Percentiles rank a stretch among this genome's conserved stretches.
Conservation (phyloP, 1,140 invertebrate species). For the Brachionus manjavacas region DNA sequence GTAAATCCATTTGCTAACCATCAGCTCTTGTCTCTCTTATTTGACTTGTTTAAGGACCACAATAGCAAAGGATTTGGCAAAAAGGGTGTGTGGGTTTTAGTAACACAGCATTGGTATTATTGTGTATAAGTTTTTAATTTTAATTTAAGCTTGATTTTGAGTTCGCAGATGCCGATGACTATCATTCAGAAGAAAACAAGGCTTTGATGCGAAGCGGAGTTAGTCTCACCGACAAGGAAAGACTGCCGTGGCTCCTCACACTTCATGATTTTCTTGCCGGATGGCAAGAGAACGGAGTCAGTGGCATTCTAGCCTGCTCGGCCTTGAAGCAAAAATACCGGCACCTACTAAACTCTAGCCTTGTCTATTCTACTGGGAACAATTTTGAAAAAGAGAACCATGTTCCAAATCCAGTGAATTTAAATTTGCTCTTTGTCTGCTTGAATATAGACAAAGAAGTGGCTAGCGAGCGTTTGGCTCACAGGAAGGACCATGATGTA, state of each 20-base stretch:
- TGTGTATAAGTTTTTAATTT: constrained; percentile 36
- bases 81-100: background rate
- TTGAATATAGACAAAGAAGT: background rate
- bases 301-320: constrained; percentile 16
- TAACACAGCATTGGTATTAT: background rate
- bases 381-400: background rate
- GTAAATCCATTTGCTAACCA: background rate
- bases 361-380: background rate
- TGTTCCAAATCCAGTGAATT: background rate
- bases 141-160: constrained; percentile 45
- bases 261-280: constrained; percentile 44
- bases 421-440: background rate
- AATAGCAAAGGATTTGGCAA: background rate
- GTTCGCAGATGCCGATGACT: constrained; percentile 53
- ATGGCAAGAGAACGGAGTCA: background rate
- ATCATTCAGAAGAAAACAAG: constrained; percentile 49
- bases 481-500: background rate
- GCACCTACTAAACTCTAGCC: background rate
- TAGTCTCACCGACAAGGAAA: constrained; percentile 51
- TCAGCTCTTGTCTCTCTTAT: background rate
- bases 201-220: constrained; percentile 49
- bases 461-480: background rate
- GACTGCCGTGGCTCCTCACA: constrained; percentile 48
- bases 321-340: constrained; percentile 18
- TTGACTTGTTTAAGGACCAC: background rate